A percentile compares a stretch with the other conserved stretches of the same genome.
Evolutionary conservation across 2,113 vertebrate genomes (phyloP).

Genomic region (Tiliqua scincoides): DNA sequence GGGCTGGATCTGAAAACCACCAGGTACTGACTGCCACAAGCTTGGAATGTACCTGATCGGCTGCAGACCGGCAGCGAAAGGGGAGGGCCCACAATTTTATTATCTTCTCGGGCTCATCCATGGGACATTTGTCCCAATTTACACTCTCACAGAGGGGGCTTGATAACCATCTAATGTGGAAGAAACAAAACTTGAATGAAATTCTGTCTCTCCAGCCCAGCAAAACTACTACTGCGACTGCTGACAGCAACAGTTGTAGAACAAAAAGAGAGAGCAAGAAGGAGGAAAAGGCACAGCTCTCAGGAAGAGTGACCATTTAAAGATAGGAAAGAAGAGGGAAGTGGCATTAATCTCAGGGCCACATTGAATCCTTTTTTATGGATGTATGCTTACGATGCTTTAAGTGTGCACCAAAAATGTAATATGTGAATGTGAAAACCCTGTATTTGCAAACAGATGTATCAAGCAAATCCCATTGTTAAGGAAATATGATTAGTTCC

Average conservation of each 20-base stretch:
- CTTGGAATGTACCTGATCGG: constrained; percentile 20
- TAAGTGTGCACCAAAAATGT: neutral
- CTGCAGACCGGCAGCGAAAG: neutral
- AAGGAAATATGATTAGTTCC: neutral
- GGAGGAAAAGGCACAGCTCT: neutral
- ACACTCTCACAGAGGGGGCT: neutral
- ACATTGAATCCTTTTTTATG: neutral
- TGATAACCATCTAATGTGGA: neutral
- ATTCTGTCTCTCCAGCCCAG: neutral
- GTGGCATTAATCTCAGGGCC: neutral
- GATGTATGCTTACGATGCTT: neutral
- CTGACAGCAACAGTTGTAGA: neutral
- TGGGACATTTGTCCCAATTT: fast-evolving
- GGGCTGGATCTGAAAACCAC: constrained; percentile 30
- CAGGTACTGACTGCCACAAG: constrained; percentile 10
- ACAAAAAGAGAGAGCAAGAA: neutral
- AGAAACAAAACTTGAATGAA: neutral
- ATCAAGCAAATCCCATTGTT: neutral
- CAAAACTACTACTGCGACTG: neutral
- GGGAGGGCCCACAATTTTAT: neutral
- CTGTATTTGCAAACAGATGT: neutral
- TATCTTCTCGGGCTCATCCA: no score
- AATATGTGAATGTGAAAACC: neutral
- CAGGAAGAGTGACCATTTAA: neutral
- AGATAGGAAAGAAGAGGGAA: neutral